These are phyloP conservation scores for Drosophila equinoxialis DNA, from an alignment of 1,140 invertebrate species.

Conservation along the genomic window DNA sequence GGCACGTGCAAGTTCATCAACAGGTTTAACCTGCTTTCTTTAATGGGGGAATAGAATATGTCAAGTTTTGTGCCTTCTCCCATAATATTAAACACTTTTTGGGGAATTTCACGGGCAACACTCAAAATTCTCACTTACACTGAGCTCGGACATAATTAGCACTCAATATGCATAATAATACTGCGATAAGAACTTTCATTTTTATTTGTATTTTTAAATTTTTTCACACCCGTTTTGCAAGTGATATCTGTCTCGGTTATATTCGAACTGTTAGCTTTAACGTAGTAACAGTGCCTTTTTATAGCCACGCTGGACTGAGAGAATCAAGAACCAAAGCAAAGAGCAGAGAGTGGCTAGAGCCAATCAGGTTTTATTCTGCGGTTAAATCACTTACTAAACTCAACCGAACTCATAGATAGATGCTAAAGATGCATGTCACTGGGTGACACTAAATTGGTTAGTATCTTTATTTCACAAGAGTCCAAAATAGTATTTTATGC, in stretches of 20 bases:
- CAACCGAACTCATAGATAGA: not conserved
- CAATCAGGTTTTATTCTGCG: slow-evolving; percentile 31
- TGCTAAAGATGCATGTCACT: slow-evolving; percentile 54
- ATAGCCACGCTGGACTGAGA: not conserved
- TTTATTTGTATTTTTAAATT: not conserved
- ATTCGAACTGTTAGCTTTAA: not conserved
- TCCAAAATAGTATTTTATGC: slow-evolving; percentile 13
- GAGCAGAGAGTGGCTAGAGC: not conserved
- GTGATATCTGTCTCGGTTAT: not conserved
- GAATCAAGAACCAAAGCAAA: not conserved
- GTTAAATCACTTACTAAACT: slow-evolving; percentile 31
- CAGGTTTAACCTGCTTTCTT: not conserved
- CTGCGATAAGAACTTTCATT: slow-evolving; percentile 32
- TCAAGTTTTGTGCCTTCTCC: not conserved
- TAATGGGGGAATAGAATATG: too few relatives aligned
- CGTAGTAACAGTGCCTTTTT: not conserved
- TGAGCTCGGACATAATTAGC: slow-evolving; percentile 32
- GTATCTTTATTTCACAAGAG: too few relatives aligned
- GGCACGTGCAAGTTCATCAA: too few relatives aligned
- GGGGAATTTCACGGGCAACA: not conserved
- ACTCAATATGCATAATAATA: slow-evolving; percentile 36
- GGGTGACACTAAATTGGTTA: slow-evolving; percentile 37
- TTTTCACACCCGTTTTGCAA: not conserved
- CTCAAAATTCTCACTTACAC: slow-evolving; percentile 37
- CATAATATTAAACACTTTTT: not conserved